Evolutionary conservation across 2,888 invertebrate species (phyloP), one percentile per base, ranked within the genome.

Genomic region (Parnassius mnemosyne): DNA sequence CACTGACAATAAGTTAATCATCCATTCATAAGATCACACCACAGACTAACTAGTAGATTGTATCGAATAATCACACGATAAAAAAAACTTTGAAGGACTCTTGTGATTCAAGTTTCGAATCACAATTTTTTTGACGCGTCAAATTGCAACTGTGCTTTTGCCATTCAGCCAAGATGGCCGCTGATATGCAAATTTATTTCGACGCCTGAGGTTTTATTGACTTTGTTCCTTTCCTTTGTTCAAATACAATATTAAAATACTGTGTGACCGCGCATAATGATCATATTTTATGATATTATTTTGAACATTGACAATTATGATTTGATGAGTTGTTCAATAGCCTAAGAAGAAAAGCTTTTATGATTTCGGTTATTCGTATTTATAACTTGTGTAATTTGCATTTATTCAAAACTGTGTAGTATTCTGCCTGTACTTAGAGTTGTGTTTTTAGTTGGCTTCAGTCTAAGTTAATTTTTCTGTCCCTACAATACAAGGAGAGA

Each of bases 211-310:
- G 70, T 77, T 78, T 78, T 78, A 82, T 83, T 77, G 81, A 83
- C 80, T 79, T 65, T 66, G 67, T 11, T 67, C 67, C 73, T 74
- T 49, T 49, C 49, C 49, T 79, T 80, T 78, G 72, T 76, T 69
- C 66, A 51, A 64, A 62, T 69, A 61, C 66, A 68, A 65, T 49
- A 58, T 59, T 63, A 51, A 63, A 54, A 58, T 43, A 53, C 44
- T 58, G 69, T 77, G 80, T 82, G 82, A 67, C 65, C 63, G 60
- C 72, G 82, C 81, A 81, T 83, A 80, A 79, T 76, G 53, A 57
- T 56, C 47, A 13, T 47, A 56, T 56, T 52, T 56, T 57, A 58
- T 51, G 53, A 53, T 58, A 42, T 49, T 49, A 49, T 58, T 42
- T 41, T 25, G n/a, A 44, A 44, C 58, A 49, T 57, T 51, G 20